phyloP scores from a whole-genome alignment of 2,888 invertebrate species.

The Synanthedon myopaeformis region DNA sequence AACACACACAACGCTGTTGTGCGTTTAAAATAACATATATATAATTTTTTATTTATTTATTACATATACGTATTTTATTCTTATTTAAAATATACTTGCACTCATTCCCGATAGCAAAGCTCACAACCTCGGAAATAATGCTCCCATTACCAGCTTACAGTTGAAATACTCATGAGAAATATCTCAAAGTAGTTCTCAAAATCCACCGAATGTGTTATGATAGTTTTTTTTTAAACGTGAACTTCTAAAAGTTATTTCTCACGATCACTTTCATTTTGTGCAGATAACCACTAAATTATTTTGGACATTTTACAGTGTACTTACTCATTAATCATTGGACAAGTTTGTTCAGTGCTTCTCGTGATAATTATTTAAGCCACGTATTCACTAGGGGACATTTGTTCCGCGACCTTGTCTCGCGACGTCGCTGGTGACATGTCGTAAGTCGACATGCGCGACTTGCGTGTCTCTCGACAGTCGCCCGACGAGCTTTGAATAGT shows the following conservation, averaged over 20 bases:
- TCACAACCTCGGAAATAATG: constrained; percentile 70
- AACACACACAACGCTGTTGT: constrained; percentile 62
- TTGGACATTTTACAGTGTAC: constrained; percentile 11
- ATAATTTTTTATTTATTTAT: constrained; percentile 12
- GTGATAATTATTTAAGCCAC: constrained; percentile 40
- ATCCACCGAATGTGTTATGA: not conserved
- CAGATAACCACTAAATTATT: constrained; percentile 23
- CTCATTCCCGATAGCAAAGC: constrained; percentile 65
- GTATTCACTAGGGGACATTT: too few species aligned
- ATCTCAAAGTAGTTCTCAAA: not conserved
- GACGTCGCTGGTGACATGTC: too few species aligned
- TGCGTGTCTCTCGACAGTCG: too few species aligned
- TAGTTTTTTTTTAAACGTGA: not conserved
- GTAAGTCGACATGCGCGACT: too few species aligned
- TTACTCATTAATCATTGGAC: constrained; percentile 10
- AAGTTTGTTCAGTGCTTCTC: constrained; percentile 16
- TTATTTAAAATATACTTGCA: constrained; percentile 44
- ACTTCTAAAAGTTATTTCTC: not conserved
- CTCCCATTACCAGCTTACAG: constrained; percentile 69
- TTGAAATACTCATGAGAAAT: constrained; percentile 27
- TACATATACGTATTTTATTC: constrained; percentile 9
- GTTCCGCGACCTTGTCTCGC: too few species aligned
- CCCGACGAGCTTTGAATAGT: too few species aligned
- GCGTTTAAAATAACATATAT: constrained; percentile 50
- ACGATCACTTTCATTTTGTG: constrained; percentile 23